Base-by-base conservation (phyloP, 2,888 invertebrate species). In the Apamea sordens region DNA sequence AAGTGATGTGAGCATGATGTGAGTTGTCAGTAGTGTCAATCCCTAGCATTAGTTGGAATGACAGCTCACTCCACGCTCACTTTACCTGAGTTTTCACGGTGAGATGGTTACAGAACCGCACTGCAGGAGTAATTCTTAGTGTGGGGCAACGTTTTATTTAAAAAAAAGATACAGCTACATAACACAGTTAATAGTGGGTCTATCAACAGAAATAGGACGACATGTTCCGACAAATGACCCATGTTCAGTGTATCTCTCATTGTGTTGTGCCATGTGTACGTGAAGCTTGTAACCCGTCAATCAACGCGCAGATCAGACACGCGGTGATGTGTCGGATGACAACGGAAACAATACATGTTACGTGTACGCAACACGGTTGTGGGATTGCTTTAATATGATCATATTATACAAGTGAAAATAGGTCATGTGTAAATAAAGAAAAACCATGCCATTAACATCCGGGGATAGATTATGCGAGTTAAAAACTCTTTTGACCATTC, bases 161-260 rank as follows among this genome's bases (percentile, higher is more conserved):
- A n/a, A n/a, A n/a, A n/a, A n/a, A n/a, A n/a, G n/a, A n/a, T n/a
- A n/a, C 24, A 10, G 41, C 24, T 10, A 32, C 13, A 61, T 67
- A 28, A 24, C 18, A 24, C 59, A 74, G 50, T 75, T 67, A 68
- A 67, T 67, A 44, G 44, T 36, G n/a, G 44, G 53, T 44, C 61
- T 68, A 53, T 44, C 36, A 61, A 61, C 67, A 80, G 67, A 68
- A 53, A 61, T 36, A 68, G 59, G 41, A 13, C 61, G 76, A 61
- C 61, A 47, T 76, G 61, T 61, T 53, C 11, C 32, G 10, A 67
- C 59, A 67, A 80, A 83, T 83, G 53, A 61, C 13, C 28, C 53
- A n/a, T 67, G 79, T 61, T 75, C 24, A 71, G 56, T 36, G 56
- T 32, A 64, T 64, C 28, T n/a, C 41, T 77, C 53, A 77, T 56